Percentiles rank a stretch among this genome's conserved stretches.
phyloP scores from a whole-genome alignment of 2,797 vertebrate species.

The Gymnopithys bicolor region DNA sequence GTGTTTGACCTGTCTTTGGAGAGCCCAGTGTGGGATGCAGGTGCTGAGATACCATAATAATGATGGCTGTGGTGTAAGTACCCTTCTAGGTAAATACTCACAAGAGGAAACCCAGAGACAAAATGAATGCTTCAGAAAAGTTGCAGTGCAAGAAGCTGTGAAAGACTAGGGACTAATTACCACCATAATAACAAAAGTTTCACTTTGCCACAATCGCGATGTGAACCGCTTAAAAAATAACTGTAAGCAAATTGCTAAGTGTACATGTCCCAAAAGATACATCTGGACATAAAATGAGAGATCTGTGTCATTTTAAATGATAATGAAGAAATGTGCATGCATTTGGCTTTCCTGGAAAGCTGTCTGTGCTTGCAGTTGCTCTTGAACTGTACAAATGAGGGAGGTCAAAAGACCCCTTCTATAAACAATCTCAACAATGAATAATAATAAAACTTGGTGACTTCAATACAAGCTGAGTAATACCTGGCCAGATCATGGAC shows the following conservation, averaged over 20 bases:
- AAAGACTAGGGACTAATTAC: conserved; percentile 7
- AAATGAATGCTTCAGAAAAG: conserved; percentile 21
- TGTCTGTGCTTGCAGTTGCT: background rate
- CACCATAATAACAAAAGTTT: background rate
- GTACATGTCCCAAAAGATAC: background rate
- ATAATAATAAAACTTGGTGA: background rate
- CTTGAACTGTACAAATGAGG: background rate
- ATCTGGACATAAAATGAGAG: background rate
- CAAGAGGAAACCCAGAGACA: background rate
- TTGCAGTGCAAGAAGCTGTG: background rate
- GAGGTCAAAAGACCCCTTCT: background rate
- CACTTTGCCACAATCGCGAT: background rate
- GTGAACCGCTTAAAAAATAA: background rate
- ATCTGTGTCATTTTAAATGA: background rate
- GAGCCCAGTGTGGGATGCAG: background rate
- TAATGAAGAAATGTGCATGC: background rate
- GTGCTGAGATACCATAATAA: background rate
- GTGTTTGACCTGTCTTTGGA: background rate
- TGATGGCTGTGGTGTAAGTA: background rate
- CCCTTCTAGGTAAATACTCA: background rate
- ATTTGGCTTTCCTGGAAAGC: background rate
- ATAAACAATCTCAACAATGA: background rate
- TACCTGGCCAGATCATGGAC: background rate
- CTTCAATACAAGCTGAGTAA: background rate
- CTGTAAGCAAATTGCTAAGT: background rate